These are phyloP conservation scores for Syritta pipiens DNA, from an alignment of 2,888 invertebrate species.

Conservation along the genomic window DNA sequence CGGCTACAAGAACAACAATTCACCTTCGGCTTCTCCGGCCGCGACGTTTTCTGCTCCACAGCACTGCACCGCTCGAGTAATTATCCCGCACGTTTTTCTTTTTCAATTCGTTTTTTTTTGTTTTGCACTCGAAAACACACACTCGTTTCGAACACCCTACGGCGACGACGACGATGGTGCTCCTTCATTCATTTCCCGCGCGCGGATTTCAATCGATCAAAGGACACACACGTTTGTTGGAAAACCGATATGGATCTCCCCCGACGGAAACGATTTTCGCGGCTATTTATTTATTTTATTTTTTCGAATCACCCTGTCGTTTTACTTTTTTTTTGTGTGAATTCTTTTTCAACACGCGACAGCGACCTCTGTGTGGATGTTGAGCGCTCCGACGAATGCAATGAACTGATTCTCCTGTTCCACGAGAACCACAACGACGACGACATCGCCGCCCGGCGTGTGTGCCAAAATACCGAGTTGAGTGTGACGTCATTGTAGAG, in stretches of 20 bases:
- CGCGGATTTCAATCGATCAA: slow-evolving; percentile 50
- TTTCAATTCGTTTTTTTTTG: not conserved
- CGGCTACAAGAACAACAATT: not conserved
- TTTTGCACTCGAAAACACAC: too few relatives aligned
- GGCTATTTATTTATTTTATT: slow-evolving; percentile 4
- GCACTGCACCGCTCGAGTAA: slow-evolving; percentile 28
- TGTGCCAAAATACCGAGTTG: slow-evolving; percentile 46
- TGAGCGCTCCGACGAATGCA: slow-evolving; percentile 52
- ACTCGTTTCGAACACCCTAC: slow-evolving; percentile 20
- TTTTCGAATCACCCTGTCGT: too few relatives aligned
- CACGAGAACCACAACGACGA: slow-evolving; percentile 24
- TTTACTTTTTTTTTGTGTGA: not conserved
- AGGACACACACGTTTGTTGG: not conserved
- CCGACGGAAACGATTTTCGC: too few relatives aligned
- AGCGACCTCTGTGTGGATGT: slow-evolving; percentile 11
- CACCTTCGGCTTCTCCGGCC: slow-evolving; percentile 21
- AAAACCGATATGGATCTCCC: too few relatives aligned
- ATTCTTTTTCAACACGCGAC: not conserved
- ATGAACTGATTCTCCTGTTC: slow-evolving; percentile 52
- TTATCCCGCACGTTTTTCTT: too few relatives aligned
- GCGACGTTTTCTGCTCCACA: slow-evolving; percentile 31
- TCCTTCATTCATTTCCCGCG: slow-evolving; percentile 61
- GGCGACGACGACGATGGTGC: too few relatives aligned
- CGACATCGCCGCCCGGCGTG: slow-evolving; percentile 40
- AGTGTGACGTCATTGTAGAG: slow-evolving; percentile 64